These are phyloP conservation scores for Gymnocheta viridis DNA, from an alignment of 2,888 invertebrate species.

Conservation along the genomic window DNA sequence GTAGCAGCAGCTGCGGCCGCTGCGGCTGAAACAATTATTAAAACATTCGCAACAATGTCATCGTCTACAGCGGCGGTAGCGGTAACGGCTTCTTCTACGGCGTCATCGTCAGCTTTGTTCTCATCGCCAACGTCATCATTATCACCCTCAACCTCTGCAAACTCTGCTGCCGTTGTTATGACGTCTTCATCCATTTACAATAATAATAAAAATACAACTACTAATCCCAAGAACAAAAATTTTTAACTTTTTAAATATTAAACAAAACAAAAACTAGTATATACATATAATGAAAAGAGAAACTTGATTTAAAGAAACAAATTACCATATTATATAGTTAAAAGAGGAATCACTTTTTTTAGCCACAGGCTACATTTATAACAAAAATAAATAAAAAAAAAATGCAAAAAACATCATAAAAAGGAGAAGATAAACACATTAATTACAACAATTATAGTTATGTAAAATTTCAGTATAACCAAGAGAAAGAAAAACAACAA, in stretches of 20 bases:
- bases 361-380: conserved; percentile 68
- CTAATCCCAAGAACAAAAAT: conserved; percentile 69
- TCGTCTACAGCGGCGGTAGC: conserved; percentile 63
- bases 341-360: conserved; percentile 68
- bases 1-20: conserved; percentile 71
- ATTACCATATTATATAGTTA: conserved; percentile 65
- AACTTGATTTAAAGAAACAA: conserved; percentile 64
- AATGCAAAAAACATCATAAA: conserved; percentile 58
- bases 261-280: conserved; percentile 55
- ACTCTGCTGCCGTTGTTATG: conserved; percentile 60
- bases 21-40: conserved; percentile 72
- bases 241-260: conserved; percentile 70
- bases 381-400: conserved; percentile 48
- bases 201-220: conserved; percentile 65
- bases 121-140: conserved; percentile 28
- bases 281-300: conserved; percentile 62
- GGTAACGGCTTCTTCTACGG: conserved; percentile 55
- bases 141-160: conserved; percentile 29
- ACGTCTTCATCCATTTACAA: conserved; percentile 70
- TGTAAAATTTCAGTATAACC: conserved; percentile 71
- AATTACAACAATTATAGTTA: conserved; percentile 70
- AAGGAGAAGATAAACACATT: conserved; percentile 72
- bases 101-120: conserved; percentile 47
- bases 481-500: conserved; percentile 59
- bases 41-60: conserved; percentile 74